These are phyloP conservation scores for Abrostola triplasia DNA, from an alignment of 2,888 invertebrate species.

Conservation along the genomic window DNA sequence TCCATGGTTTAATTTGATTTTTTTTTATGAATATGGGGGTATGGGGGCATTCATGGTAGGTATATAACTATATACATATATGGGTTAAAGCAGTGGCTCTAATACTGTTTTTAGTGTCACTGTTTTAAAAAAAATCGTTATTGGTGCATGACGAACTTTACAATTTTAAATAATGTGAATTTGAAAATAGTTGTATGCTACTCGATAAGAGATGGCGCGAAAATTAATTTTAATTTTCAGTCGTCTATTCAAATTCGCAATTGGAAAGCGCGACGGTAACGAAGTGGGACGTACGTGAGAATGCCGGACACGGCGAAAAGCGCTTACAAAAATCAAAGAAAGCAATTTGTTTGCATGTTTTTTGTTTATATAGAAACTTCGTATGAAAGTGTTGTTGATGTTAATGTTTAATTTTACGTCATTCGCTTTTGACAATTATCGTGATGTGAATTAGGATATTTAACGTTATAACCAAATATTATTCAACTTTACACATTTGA, in stretches of 20 bases:
- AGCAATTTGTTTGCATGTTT: constrained; percentile 55
- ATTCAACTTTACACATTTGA: constrained; percentile 20
- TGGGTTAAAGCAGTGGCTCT: no score
- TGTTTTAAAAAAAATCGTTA: no score
- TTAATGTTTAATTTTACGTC: constrained; percentile 16
- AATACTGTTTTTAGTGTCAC: no score
- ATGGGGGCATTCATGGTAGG: no score
- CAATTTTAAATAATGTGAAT: no score
- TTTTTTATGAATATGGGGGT: no score
- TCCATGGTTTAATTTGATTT: no score
- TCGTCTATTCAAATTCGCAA: constrained; percentile 52
- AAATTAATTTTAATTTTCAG: constrained; percentile 32
- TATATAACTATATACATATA: no score
- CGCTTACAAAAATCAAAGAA: constrained; percentile 52
- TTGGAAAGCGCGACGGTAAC: constrained; percentile 63
- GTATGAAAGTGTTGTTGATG: constrained; percentile 43
- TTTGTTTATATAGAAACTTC: constrained; percentile 52
- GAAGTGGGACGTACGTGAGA: constrained; percentile 66
- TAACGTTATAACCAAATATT: constrained; percentile 20
- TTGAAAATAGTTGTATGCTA: constrained; percentile 3
- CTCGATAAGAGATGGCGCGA: constrained; percentile 39
- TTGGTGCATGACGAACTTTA: no score
- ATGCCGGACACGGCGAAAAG: constrained; percentile 51
- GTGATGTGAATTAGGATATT: constrained; percentile 19
- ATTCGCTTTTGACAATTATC: constrained; percentile 23